These are phyloP conservation scores for Drosophila pseudotalamancana DNA, from an alignment of 2,888 invertebrate species.

Conservation along the genomic window DNA sequence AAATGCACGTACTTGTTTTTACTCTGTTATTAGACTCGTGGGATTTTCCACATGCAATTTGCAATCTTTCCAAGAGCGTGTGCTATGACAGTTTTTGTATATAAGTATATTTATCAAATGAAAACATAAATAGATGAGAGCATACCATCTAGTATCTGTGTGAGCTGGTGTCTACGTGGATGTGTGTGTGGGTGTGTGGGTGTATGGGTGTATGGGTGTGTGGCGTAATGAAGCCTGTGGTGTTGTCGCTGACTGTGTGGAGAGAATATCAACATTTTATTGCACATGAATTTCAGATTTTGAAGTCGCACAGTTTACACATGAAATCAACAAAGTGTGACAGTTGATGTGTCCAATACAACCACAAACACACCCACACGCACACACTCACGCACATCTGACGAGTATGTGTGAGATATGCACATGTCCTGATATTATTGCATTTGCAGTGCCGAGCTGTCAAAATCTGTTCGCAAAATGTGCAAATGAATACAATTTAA, in stretches of 20 bases:
- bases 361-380: neutral
- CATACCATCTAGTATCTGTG: slow-evolving; percentile 14
- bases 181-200: slow-evolving; percentile 1
- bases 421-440: slow-evolving; percentile 41
- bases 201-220: slow-evolving; percentile 3
- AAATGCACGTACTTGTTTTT: slow-evolving; percentile 30
- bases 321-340: slow-evolving; percentile 48
- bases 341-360: slow-evolving; percentile 36
- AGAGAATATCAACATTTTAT: slow-evolving; percentile 54
- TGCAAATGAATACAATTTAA: slow-evolving; percentile 44
- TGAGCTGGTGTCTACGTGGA: neutral
- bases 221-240: slow-evolving; percentile 48
- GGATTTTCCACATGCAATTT: slow-evolving; percentile 66
- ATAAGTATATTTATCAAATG: slow-evolving; percentile 64
- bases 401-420: slow-evolving; percentile 1
- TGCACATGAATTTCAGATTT: slow-evolving; percentile 60
- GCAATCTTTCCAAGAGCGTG: slow-evolving; percentile 57
- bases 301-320: slow-evolving; percentile 32
- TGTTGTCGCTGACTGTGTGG: slow-evolving; percentile 6
- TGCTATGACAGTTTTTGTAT: slow-evolving; percentile 55
- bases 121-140: slow-evolving; percentile 52
- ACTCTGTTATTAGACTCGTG: slow-evolving; percentile 66
- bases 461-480: slow-evolving; percentile 41
- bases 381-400: neutral
- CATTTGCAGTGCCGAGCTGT: slow-evolving; percentile 29